Evolutionary conservation across 2,888 invertebrate genomes (phyloP).

Genomic region (Theretra japonica): DNA sequence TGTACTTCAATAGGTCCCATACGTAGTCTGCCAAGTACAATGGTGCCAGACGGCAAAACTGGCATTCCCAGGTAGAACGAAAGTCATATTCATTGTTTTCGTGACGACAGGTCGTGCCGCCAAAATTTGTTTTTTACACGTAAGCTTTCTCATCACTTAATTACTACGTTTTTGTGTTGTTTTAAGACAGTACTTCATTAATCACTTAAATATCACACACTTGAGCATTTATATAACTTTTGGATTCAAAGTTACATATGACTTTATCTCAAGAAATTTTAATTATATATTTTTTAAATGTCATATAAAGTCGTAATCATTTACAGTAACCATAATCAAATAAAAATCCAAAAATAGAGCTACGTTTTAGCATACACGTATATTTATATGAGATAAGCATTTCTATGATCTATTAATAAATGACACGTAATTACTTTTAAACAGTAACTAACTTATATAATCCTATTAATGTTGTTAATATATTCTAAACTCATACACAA

Average conservation of each 20-base stretch:
- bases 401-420: no score
- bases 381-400: no score
- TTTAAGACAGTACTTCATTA: neutral
- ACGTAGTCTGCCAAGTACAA: slow-evolving; percentile 12
- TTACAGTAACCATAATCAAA: no score
- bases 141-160: slow-evolving; percentile 6
- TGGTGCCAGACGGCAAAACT: slow-evolving; percentile 4
- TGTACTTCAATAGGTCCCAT: slow-evolving; percentile 17
- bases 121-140: neutral
- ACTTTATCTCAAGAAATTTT: no score
- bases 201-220: no score
- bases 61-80: slow-evolving; percentile 24
- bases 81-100: slow-evolving; percentile 19
- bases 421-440: no score
- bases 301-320: no score
- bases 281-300: no score
- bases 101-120: neutral
- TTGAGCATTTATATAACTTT: no score
- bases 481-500: slow-evolving; percentile 2
- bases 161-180: neutral
- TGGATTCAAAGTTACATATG: no score
- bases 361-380: no score
- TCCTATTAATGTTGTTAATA: neutral
- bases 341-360: no score
- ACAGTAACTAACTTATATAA: neutral